Evolutionary conservation across 92 coral and sea anemone species (phyloP).

Genomic region (Porites cylindrica): DNA sequence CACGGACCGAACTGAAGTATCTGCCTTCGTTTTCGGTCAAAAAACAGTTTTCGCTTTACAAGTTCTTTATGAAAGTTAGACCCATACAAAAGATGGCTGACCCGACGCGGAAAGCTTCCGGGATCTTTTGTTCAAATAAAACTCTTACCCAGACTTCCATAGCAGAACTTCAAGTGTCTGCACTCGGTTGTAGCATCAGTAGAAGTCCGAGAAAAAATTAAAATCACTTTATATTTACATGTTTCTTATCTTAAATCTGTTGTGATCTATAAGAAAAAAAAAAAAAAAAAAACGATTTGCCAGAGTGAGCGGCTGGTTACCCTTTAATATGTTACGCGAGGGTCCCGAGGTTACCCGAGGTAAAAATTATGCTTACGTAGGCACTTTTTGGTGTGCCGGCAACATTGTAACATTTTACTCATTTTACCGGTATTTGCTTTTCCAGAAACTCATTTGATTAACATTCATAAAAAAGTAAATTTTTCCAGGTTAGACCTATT

Average conservation of each 20-base stretch:
- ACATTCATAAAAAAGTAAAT: no score
- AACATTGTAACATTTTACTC: neutral
- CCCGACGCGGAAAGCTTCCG: constrained; percentile 7
- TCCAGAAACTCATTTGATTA: no score
- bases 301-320: neutral
- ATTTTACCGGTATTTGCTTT: neutral
- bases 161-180: neutral
- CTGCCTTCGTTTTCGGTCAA: constrained; percentile 6
- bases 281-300: no score
- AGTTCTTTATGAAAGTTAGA: neutral
- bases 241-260: no score
- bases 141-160: constrained; percentile 6
- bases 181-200: neutral
- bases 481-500: no score
- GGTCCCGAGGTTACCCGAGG: neutral
- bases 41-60: neutral
- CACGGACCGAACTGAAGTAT: constrained; percentile 18
- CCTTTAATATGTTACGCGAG: neutral
- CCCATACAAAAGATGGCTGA: neutral
- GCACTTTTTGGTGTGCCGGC: neutral
- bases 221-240: no score
- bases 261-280: no score
- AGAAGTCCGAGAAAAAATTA: neutral
- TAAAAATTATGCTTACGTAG: neutral
- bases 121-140: neutral